These are phyloP conservation scores for Rotaria socialis DNA, from an alignment of 2,888 invertebrate genomes.

Conservation along the genomic window DNA sequence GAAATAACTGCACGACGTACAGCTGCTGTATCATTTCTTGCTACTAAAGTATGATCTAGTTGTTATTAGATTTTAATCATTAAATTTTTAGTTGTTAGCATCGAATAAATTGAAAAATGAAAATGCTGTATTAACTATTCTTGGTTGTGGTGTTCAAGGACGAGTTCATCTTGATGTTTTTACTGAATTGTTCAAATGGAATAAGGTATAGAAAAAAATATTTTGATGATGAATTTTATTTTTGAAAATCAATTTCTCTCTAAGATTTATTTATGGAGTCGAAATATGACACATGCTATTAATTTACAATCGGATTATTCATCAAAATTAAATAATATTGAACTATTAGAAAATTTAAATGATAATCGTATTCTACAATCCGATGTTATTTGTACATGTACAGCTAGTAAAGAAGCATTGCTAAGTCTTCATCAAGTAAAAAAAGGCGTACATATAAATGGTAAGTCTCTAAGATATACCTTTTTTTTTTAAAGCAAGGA, in stretches of 20 bases:
- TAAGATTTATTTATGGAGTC: conserved; percentile 27
- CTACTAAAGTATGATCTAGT: neutral
- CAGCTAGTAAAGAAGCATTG: conserved; percentile 63
- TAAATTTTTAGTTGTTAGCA: neutral
- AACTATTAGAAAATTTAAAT: neutral
- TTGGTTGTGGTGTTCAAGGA: conserved; percentile 35
- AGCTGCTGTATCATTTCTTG: neutral
- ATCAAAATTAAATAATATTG: neutral
- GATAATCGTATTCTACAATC: conserved; percentile 64
- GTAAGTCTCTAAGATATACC: conserved; percentile 54
- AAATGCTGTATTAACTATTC: neutral
- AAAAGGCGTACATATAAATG: conserved; percentile 66
- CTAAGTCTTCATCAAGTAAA: conserved; percentile 63
- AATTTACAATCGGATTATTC: neutral
- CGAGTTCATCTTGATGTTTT: neutral
- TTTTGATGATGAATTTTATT: neutral
- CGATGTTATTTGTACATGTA: conserved; percentile 67
- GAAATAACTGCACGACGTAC: conserved; percentile 24
- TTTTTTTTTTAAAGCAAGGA: neutral
- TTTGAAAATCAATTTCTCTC: neutral
- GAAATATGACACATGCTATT: neutral
- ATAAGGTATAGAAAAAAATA: neutral
- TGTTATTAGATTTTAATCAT: neutral
- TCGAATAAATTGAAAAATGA: neutral
- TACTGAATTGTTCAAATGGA: conserved; percentile 18